Conservation (phyloP, 1,140 invertebrate species). For the Atta colombica region DNA sequence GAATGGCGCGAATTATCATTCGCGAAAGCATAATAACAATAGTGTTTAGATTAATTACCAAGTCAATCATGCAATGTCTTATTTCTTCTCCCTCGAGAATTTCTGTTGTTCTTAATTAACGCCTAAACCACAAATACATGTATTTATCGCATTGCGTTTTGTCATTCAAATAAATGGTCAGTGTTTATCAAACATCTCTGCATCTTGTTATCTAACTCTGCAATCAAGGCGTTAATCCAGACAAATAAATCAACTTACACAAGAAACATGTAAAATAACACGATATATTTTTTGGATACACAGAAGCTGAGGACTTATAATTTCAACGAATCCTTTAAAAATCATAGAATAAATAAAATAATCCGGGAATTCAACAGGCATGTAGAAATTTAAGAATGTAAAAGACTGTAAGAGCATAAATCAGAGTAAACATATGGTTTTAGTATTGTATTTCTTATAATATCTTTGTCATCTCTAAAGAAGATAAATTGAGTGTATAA, state of each 20-base stretch:
- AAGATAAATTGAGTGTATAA: neutral
- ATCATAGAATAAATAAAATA: neutral
- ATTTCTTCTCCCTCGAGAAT: neutral
- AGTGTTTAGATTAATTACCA: conserved; percentile 35
- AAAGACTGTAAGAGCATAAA: neutral
- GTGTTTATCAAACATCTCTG: neutral
- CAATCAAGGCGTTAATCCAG: neutral
- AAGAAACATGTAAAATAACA: neutral
- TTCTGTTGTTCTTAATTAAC: conserved; percentile 14
- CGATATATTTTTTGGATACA: neutral
- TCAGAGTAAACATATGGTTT: neutral
- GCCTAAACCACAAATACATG: neutral
- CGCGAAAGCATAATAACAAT: neutral
- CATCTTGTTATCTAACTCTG: neutral
- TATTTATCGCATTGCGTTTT: neutral
- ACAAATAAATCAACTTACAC: neutral
- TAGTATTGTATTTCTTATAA: too few species aligned
- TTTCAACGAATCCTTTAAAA: neutral
- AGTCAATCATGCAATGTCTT: neutral
- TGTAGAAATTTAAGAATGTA: neutral
- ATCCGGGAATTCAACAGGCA: neutral
- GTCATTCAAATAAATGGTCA: neutral
- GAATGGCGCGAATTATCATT: conserved; percentile 4
- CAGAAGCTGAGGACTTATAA: neutral
- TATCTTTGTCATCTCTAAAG: neutral